Conservation (phyloP, 2,113 vertebrate species). For the Hippocampus zosterae region DNA sequence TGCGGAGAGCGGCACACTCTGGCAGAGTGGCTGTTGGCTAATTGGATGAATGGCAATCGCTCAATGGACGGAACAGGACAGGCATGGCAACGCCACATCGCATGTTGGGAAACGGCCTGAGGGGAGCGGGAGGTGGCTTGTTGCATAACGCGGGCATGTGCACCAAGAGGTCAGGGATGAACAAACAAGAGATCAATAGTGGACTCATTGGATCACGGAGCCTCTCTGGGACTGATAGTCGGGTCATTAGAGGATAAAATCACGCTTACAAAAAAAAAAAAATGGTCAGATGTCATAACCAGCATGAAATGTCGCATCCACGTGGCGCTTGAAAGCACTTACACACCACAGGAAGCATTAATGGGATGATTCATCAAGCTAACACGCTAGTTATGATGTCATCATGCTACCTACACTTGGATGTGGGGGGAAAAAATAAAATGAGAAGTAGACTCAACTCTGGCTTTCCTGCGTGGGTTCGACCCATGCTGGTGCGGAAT, state of each 20-base stretch:
- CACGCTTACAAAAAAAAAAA: not conserved
- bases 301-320: not conserved
- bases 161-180: constrained; percentile 39
- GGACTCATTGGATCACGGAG: constrained; percentile 35
- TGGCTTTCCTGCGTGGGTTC: too few relatives aligned
- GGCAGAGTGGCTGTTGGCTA: constrained; percentile 61
- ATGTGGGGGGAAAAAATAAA: not conserved
- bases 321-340: not conserved
- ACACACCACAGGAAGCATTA: not conserved
- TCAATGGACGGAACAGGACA: constrained; percentile 54
- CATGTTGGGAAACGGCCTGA: constrained; percentile 55
- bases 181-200: constrained; percentile 48
- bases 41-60: constrained; percentile 68
- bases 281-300: not conserved
- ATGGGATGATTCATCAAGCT: not conserved
- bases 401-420: not conserved
- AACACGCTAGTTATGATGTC: not conserved
- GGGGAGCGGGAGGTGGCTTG: not conserved
- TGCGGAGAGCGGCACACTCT: constrained; percentile 38
- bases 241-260: constrained; percentile 28
- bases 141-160: constrained; percentile 62
- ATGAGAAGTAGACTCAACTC: not conserved
- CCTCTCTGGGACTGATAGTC: constrained; percentile 10
- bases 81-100: constrained; percentile 35
- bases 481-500: too few relatives aligned